Percentiles rank a stretch among this genome's conserved stretches.
phyloP scores from a whole-genome alignment of 2,113 vertebrate genomes.

The Leuciscus idus region DNA sequence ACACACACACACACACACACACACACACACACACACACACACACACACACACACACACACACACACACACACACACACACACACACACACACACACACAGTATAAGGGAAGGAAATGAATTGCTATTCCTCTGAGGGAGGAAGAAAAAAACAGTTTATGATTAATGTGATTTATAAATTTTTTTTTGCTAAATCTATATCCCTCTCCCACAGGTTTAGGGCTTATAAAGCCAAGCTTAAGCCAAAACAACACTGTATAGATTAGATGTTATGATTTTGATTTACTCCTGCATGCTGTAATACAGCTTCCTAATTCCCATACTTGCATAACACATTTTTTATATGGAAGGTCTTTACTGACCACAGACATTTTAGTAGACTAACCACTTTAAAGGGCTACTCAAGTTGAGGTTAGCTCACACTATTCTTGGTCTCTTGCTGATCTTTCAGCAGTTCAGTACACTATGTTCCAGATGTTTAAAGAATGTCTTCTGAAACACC shows the following conservation, averaged over 20 bases:
- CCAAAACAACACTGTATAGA: constrained; percentile 8
- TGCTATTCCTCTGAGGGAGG: constrained; percentile 3
- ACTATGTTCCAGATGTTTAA: constrained; percentile 44
- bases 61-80: no score
- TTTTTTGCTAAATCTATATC: constrained; percentile 45
- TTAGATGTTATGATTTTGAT: constrained; percentile 22
- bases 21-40: no score
- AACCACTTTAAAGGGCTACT: constrained; percentile 8
- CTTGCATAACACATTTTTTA: background rate
- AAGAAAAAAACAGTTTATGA: background rate
- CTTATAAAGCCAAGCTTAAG: background rate
- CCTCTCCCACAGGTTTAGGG: background rate
- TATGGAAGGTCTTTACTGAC: background rate
- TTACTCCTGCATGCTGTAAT: constrained; percentile 3
- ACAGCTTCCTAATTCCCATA: constrained; percentile 15
- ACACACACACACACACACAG: no score
- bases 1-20: no score
- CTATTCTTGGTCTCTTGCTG: background rate
- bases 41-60: no score
- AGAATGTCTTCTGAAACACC: constrained; percentile 20
- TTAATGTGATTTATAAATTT: background rate
- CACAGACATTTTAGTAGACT: background rate
- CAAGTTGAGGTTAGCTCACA: background rate
- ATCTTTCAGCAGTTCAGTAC: background rate
- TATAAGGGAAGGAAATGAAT: background rate